phyloP scores from a whole-genome alignment of 2,888 invertebrate genomes.

The Pseudococcus jackbeardsleyi region DNA sequence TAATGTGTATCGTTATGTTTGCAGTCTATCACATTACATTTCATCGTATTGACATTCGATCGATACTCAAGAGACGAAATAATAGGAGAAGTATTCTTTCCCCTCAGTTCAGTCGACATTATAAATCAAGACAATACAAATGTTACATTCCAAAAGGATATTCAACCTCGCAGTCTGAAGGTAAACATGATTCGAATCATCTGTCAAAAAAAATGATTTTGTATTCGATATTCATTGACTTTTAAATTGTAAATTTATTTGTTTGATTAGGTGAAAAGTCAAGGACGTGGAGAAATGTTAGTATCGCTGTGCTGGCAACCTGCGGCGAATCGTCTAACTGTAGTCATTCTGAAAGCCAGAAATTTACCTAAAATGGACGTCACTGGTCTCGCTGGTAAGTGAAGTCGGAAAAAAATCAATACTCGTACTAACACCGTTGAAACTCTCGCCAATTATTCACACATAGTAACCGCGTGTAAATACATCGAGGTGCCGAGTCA shows the following conservation, averaged over 20 bases:
- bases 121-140: slow-evolving; percentile 84
- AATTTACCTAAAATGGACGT: slow-evolving; percentile 99
- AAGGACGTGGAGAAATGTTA: slow-evolving; percentile 86
- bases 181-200: slow-evolving; percentile 47
- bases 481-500: not conserved
- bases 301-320: slow-evolving; percentile 99
- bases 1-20: slow-evolving; percentile 66
- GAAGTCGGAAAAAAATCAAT: not conserved
- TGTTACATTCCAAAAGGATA: slow-evolving; percentile 87
- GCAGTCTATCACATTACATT: slow-evolving; percentile 89
- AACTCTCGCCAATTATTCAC: not conserved
- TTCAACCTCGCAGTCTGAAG: slow-evolving; percentile 92
- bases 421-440: not conserved
- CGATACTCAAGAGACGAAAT: slow-evolving; percentile 98
- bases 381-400: slow-evolving; percentile 85
- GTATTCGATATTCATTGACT: no score
- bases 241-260: no score
- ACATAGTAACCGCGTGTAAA: not conserved
- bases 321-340: slow-evolving; percentile 93
- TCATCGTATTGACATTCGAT: slow-evolving; percentile 94
- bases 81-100: slow-evolving; percentile 95
- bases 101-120: slow-evolving; percentile 78
- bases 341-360: slow-evolving; percentile 95
- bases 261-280: slow-evolving; percentile 59
- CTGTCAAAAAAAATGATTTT: no score